Evolutionary conservation across 2,888 invertebrate species (phyloP), one percentile per base, ranked within the genome.

Genomic region (Sminthurides aquaticus): DNA sequence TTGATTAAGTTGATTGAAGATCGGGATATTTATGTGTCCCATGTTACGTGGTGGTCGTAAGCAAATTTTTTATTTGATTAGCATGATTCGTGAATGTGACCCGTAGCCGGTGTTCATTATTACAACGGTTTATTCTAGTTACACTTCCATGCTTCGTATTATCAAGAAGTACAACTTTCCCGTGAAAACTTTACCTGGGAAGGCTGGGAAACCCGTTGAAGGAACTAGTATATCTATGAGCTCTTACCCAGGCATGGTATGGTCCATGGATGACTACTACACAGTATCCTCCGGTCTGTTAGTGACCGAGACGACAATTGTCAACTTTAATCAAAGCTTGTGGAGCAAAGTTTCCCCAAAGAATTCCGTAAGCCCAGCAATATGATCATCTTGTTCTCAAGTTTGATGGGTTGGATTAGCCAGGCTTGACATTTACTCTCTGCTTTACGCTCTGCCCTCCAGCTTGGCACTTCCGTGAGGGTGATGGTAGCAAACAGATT

Each of bases 251-350:
- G 92, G 90, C 11, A 84, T 87, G 18, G 77, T 91, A 48, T 86
- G 87, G 49, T 91, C 91, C 34, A 87, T 88, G 60, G 91, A 92
- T 77, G 91, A 91, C 77, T 89, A 88, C 77, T 91, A 91, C 76
- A 78, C 86, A 18, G 79, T 90, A 5, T 75, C 83, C 76, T 76
- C 86, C 1, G 81, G 84, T 62, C 80, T 90, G 75, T 84, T 86
- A 8, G 81, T 90, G 1, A 84, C 87, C 11, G 92, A 93, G 66
- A 91, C 92, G 3, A 84, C 88, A 3, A 84, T 92, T 60, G 85
- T 85, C 69, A 89, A 90, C 76, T 85, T 84, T 75, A 91, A 91
- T 77, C 77, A 79, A 15, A 82, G 83, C 43, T 79, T 89, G 2
- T 90, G 88, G 87, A 83, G 84, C 69, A 82, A 84, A 64, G 83